Conservation (phyloP, 1,140 invertebrate species). For the Neuroterus valhalla region DNA sequence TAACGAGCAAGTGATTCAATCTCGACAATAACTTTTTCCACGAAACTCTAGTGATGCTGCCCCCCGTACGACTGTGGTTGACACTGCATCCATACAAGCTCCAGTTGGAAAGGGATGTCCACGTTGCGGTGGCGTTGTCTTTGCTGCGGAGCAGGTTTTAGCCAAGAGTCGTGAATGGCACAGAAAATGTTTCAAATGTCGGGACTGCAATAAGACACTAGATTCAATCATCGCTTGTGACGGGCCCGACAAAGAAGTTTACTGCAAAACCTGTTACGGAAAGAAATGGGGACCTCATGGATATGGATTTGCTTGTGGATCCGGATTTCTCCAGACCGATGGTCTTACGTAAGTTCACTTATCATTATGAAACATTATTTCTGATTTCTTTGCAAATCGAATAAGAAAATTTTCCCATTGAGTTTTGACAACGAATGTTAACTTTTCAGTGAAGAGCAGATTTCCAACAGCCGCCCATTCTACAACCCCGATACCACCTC, state of each 20-base stretch:
- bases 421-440: not conserved
- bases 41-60: conserved; percentile 77
- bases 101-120: conserved; percentile 91
- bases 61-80: conserved; percentile 84
- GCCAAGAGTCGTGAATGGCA: conserved; percentile 95
- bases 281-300: conserved; percentile 96
- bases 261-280: conserved; percentile 94
- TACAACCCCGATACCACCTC: conserved; percentile 90
- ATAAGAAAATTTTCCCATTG: conserved; percentile 23
- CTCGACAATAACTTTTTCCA: not conserved
- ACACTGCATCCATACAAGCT: conserved; percentile 87
- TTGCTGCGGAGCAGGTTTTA: conserved; percentile 91
- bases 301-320: conserved; percentile 95
- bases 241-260: conserved; percentile 92
- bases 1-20: not conserved
- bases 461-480: conserved; percentile 84
- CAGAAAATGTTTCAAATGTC: conserved; percentile 98
- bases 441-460: conserved; percentile 85
- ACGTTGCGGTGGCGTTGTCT: conserved; percentile 91
- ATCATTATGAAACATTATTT: conserved; percentile 12
- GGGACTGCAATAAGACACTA: conserved; percentile 91
- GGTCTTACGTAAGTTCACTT: conserved; percentile 84
- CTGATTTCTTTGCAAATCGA: conserved; percentile 27
- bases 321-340: conserved; percentile 93
- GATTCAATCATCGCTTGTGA: conserved; percentile 96